These are phyloP conservation scores for Deroplatys truncata DNA, from an alignment of 2,888 invertebrate species.

Conservation along the genomic window DNA sequence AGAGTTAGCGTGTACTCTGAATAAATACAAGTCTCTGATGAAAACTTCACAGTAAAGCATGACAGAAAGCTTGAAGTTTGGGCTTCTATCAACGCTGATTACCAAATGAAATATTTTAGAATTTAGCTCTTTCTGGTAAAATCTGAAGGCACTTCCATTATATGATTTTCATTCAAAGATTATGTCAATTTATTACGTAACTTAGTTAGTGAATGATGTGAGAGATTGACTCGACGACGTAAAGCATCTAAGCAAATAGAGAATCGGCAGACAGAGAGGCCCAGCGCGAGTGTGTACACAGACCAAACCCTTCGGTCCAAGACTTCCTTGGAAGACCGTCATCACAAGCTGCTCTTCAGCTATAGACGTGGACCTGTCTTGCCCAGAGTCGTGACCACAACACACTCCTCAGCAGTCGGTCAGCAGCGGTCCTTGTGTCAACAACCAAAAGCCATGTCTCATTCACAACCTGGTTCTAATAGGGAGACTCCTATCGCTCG, in stretches of 20 bases:
- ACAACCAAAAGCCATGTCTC: not conserved
- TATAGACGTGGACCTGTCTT: not conserved
- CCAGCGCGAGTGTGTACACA: conserved; percentile 3
- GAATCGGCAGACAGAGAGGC: not conserved
- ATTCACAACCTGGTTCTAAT: conserved; percentile 10
- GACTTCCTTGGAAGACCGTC: not conserved
- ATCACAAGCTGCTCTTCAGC: not conserved
- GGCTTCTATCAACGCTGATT: too few species aligned
- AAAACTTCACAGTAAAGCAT: too few species aligned
- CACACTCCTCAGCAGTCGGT: not conserved
- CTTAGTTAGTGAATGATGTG: not conserved
- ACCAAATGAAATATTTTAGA: too few species aligned
- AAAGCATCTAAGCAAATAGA: not conserved
- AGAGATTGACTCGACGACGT: not conserved
- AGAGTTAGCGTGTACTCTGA: too few species aligned
- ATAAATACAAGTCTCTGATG: too few species aligned
- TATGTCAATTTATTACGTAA: too few species aligned
- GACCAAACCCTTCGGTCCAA: not conserved
- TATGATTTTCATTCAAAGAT: too few species aligned
- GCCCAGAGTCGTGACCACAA: not conserved
- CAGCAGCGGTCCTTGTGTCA: not conserved
- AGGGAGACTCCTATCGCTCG: not conserved
- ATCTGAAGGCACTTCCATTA: too few species aligned
- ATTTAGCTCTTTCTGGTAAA: too few species aligned
- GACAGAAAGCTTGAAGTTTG: too few species aligned